Evolutionary conservation across 2,888 invertebrate species (phyloP), one percentile per base, ranked within the genome.

Genomic region (Epiblema foenella): DNA sequence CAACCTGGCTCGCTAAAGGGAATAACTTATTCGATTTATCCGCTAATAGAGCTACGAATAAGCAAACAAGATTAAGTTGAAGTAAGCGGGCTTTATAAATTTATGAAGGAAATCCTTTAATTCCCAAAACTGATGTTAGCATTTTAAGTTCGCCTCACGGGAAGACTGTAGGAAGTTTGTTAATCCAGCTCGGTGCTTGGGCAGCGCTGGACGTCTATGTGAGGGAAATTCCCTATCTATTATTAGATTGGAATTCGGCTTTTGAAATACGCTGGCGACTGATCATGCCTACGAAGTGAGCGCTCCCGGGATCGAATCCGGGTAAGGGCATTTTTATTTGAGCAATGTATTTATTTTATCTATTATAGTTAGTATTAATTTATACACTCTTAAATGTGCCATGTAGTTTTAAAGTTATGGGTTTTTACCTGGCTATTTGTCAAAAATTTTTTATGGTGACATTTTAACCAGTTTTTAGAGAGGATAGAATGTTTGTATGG

Each of bases 11-110:
- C 78, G 79, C 81, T 80, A 90, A 91, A 91, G 88, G 83, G 91
- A 91, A 93, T 91, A 89, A 87, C 81, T 89, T 89, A 90, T 90
- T 86, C 84, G 83, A 88, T 88, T 90, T 89, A 86, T 85, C 84
- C 87, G 85, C 84, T 90, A 88, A 88, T 91, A 88, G 87, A 86
- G 87, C 86, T 83, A 81, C 79, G 84, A 87, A 85, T 90, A 89
- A 89, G 87, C 85, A 89, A 89, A 89, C 85, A 87, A 85, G 88
- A 91, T 90, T 90, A 88, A 84, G 81, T 82, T 79, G 78, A 79
- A 83, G 85, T 83, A 86, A 86, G 83, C 83, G 77, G 82, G 84
- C 80, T 85, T 89, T 85, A 88, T 87, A 85, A 84, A 80, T 90
- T 89, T 88, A 87, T 86, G 85, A 82, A 84, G 81, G 76, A 82